Conservation (phyloP, 2,888 invertebrate species). For the Cryptus viduatorius region DNA sequence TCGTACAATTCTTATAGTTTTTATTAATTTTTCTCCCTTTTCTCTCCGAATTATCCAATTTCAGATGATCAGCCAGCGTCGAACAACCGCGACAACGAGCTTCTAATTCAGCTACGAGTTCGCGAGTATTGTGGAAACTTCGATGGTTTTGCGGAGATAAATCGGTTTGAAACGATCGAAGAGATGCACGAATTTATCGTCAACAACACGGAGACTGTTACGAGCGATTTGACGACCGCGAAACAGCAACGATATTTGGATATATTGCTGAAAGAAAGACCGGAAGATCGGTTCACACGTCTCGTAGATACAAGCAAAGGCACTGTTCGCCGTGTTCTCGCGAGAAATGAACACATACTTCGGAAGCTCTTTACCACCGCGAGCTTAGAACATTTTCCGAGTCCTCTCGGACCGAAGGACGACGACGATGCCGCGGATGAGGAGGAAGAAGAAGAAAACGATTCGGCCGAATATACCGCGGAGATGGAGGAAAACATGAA, state of each 20-base stretch:
- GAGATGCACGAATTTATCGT: constrained; percentile 72
- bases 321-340: constrained; percentile 68
- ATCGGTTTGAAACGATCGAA: constrained; percentile 69
- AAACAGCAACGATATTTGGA: constrained; percentile 69
- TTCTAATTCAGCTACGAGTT: constrained; percentile 58
- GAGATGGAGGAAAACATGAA: constrained; percentile 71
- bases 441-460: constrained; percentile 53
- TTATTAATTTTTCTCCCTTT: neutral
- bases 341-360: constrained; percentile 67
- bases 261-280: constrained; percentile 68
- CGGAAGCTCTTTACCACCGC: constrained; percentile 65
- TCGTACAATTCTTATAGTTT: no score
- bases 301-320: constrained; percentile 65
- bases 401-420: constrained; percentile 61
- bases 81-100: constrained; percentile 48
- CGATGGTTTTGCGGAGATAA: constrained; percentile 70
- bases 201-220: constrained; percentile 56
- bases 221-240: constrained; percentile 29
- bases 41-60: neutral
- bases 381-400: constrained; percentile 70
- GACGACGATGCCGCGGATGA: constrained; percentile 50
- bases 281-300: constrained; percentile 67
- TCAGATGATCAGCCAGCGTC: constrained; percentile 54
- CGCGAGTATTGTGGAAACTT: constrained; percentile 72
- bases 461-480: constrained; percentile 41